These are phyloP conservation scores for Scatophagus argus DNA, from an alignment of 2,113 vertebrate genomes.

Conservation along the genomic window DNA sequence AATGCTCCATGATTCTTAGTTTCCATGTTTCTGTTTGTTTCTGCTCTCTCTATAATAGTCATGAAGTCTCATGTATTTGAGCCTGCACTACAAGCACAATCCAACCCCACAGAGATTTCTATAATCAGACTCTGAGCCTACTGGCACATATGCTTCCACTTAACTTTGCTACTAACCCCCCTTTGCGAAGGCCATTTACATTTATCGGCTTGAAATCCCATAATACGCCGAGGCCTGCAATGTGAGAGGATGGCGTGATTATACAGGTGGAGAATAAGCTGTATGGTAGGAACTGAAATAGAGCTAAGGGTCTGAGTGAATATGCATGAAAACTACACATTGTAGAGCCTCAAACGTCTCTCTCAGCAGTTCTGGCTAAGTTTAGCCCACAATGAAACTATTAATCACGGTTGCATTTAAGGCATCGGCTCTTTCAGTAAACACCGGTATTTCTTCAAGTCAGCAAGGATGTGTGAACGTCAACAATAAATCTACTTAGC, in stretches of 20 bases:
- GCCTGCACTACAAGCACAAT: slow-evolving; percentile 37
- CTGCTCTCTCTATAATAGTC: slow-evolving; percentile 25
- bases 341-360: slow-evolving; percentile 11
- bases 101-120: slow-evolving; percentile 58
- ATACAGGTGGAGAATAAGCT: slow-evolving; percentile 57
- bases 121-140: slow-evolving; percentile 48
- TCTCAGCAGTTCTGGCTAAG: slow-evolving; percentile 40
- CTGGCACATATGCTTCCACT: slow-evolving; percentile 80
- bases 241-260: slow-evolving; percentile 48
- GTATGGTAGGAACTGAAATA: slow-evolving; percentile 25
- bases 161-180: slow-evolving; percentile 58
- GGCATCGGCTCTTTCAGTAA: slow-evolving; percentile 17
- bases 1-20: slow-evolving; percentile 58
- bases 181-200: slow-evolving; percentile 44
- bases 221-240: slow-evolving; percentile 27
- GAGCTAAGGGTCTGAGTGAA: background rate
- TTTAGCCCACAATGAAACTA: slow-evolving; percentile 28
- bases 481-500: slow-evolving; percentile 58
- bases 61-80: slow-evolving; percentile 30
- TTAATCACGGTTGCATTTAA: slow-evolving; percentile 35
- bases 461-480: slow-evolving; percentile 50
- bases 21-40: slow-evolving; percentile 68
- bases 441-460: slow-evolving; percentile 27
- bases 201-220: slow-evolving; percentile 57
- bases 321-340: slow-evolving; percentile 34